Conservation (phyloP, 2,888 invertebrate species). For the Caenorhabditis macrosperma region DNA sequence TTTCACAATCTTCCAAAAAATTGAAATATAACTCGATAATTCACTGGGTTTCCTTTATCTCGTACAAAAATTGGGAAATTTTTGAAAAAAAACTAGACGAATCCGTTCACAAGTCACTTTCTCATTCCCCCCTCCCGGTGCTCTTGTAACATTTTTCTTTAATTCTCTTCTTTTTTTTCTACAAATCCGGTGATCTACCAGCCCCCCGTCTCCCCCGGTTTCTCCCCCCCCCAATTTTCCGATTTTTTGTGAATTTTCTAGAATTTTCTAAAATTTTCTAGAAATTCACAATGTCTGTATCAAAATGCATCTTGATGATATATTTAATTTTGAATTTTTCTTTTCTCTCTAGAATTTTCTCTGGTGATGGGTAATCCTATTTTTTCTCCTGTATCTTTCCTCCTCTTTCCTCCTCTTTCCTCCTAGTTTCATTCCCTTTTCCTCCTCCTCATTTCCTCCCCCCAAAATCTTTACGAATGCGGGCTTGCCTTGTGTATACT, state of each 20-base stretch:
- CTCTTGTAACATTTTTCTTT: not conserved
- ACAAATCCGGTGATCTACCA: too few relatives aligned
- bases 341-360: not conserved
- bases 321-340: conserved; percentile 17
- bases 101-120: not conserved
- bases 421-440: not conserved
- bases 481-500: conserved; percentile 11
- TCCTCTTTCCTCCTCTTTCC: not conserved
- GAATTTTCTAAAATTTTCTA: not conserved
- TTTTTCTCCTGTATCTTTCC: not conserved
- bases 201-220: too few relatives aligned
- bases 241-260: not conserved
- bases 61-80: not conserved
- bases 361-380: not conserved
- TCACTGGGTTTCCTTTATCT: too few relatives aligned
- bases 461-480: conserved; percentile 21
- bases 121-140: not conserved
- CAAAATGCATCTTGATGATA: conserved; percentile 7
- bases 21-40: too few relatives aligned
- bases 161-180: too few relatives aligned
- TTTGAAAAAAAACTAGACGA: not conserved
- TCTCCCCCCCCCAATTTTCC: not conserved
- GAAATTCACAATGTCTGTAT: conserved; percentile 17
- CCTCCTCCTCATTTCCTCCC: conserved; percentile 11
- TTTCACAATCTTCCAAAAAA: not conserved